Evolutionary conservation across 2,888 invertebrate species (phyloP), one percentile per base, ranked within the genome.

Genomic region (Gryllus longicercus): DNA sequence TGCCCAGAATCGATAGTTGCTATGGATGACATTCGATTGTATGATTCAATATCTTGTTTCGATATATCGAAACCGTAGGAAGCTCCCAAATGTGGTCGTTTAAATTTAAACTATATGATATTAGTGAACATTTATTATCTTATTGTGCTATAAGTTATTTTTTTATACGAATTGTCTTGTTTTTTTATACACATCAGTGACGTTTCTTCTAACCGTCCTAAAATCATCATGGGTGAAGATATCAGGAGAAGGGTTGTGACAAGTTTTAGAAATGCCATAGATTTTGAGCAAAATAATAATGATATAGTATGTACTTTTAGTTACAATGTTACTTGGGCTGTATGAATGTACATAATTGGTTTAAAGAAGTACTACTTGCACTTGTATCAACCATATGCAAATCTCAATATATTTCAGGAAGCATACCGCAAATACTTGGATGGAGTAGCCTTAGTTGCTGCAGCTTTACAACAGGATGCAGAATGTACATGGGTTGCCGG

Each of bases 351-450:
- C 8, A 5, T 38, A 10, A 38, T 38, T 38, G 38, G 8, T 38
- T 38, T 8, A 38, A 38, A 38, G 38, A 38, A 38, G 38, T 38
- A 38, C 38, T 38, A 38, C 38, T 8, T 38, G 8, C 38, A 10
- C 38, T 38, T 38, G 38, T 38, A 38, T 38, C 38, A 38, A 38
- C 38, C 8, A 10, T 8, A 38, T 38, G 5, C 38, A 38, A 38
- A 10, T 38, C 38, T 8, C 38, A 8, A 14, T 77, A 5, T n/a
- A 18, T 78, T 78, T 75, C 63, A 80, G 80, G 80, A 78, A 50
- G 80, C 80, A 75, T 80, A 80, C 23, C 77, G 78, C 10, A 80
- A 76, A 25, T 80, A 80, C 50, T 80, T 80, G 51, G 80, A 80
- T 50, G 80, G 80, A 23, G 75, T 80, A 51, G 78, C 80, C 16